phyloP scores from a whole-genome alignment of 2,113 vertebrate genomes.

The Talpa occidentalis region DNA sequence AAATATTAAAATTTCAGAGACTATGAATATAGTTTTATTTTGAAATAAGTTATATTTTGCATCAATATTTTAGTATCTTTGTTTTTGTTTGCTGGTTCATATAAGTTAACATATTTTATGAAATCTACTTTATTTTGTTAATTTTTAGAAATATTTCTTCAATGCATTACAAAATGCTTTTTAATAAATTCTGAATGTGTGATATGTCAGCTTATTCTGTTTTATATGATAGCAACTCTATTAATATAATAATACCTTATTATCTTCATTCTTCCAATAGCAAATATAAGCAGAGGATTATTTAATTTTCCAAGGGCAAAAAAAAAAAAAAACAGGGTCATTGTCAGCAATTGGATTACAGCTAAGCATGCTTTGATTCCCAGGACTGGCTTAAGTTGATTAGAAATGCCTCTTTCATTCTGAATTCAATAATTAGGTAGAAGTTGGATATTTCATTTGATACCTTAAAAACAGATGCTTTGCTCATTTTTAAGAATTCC shows the following conservation, averaged over 20 bases:
- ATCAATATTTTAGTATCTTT: not conserved
- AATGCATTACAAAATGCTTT: not conserved
- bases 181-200: not conserved
- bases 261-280: constrained; percentile 46
- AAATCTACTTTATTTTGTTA: not conserved
- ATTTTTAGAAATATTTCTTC: not conserved
- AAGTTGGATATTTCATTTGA: not conserved
- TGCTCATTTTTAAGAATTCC: not conserved
- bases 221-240: not conserved
- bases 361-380: constrained; percentile 48
- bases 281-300: constrained; percentile 30
- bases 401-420: constrained; percentile 51
- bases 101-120: not conserved
- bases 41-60: not conserved
- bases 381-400: constrained; percentile 47
- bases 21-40: not conserved
- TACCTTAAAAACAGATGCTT: not conserved
- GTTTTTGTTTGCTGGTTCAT: not conserved
- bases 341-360: constrained; percentile 31
- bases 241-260: not conserved
- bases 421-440: constrained; percentile 31
- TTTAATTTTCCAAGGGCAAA: constrained; percentile 46
- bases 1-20: not conserved
- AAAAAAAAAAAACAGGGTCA: not conserved
- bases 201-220: not conserved